A percentile compares a stretch with the other conserved stretches of the same genome.
phyloP scores from a whole-genome alignment of 2,797 vertebrate species.

The Rhabdophis nuchalis region DNA sequence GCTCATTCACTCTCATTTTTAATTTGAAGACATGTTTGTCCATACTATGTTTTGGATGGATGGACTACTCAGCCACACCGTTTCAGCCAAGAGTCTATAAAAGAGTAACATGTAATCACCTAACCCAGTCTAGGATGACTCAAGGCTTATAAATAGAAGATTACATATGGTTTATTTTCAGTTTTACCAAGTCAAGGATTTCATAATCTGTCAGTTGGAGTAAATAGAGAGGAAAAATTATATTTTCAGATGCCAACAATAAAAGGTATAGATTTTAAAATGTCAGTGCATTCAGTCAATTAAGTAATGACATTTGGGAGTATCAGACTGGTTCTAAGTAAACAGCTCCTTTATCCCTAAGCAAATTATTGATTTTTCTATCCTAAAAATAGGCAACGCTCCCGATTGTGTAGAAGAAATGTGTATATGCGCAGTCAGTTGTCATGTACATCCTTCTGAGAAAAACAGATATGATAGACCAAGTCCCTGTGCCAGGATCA shows the following conservation, averaged over 20 bases:
- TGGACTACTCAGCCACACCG: background rate
- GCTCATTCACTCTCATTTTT: background rate
- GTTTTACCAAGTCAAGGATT: background rate
- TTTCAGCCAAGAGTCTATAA: background rate
- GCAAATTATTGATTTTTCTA: background rate
- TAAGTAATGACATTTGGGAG: background rate
- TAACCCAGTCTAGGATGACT: background rate
- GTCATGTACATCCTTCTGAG: background rate
- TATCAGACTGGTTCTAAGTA: background rate
- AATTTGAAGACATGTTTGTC: background rate
- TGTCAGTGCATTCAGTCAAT: background rate
- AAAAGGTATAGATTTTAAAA: background rate
- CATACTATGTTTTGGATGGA: background rate
- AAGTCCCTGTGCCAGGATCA: background rate
- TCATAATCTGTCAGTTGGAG: background rate
- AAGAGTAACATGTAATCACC: background rate
- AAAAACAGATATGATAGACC: background rate
- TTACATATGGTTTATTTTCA: background rate
- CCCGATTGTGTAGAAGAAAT: background rate
- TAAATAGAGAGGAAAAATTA: background rate
- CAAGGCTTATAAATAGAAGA: background rate
- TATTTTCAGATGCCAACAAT: background rate
- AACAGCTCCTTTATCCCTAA: background rate
- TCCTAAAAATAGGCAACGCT: background rate
- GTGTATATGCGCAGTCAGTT: fast-evolving